Base-by-base conservation (phyloP, 2,113 vertebrate genomes). In the Excalfactoria chinensis region DNA sequence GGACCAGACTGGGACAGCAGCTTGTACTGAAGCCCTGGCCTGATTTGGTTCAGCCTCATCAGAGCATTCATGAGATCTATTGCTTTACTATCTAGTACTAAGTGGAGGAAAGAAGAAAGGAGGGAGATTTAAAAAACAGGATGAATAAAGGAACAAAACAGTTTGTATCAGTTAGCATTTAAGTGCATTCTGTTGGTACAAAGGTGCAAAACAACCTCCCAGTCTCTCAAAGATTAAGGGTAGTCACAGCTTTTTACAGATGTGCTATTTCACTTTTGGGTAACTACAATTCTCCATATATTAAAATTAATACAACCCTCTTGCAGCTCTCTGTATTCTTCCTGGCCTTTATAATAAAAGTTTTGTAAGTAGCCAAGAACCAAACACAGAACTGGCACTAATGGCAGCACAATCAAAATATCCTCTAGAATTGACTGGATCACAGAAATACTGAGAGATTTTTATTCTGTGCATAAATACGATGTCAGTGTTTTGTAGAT, bases 51-150 rank as follows among this genome's bases (percentile, higher is more conserved):
- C 94, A 99, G 97, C 79, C 99, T 98, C 99, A 99, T 99, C 96
- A 99, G 98, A 93, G 99, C 99, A 75, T 99, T 99, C 99, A 99
- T 99, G 95, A 99, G 98, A 97, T 99, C 99, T 98, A 99, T 99
- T 98, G 99, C 98, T 99, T 99, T 99, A 96, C 98, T 99, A 97
- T 99, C 99, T 84, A 99, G 97, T 93, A 99, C 99, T 99, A 90
- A 41, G 72, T 25, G 62, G 56, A 59, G 60, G 30, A 23, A 32
- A 34, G 59, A 49, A 34, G 81, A 37, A 70, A 55, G 35, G 13
- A 28, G 62, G 7, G 60, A 93, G 82, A 91, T 71, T 69, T 93
- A 95, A 56, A 91, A 89, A 93, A 84, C 81, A 86, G 83, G 58
- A 89, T 86, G 66, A 93, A 93, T 67, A 94, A 82, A 90, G 86